Evolutionary conservation across 2,888 invertebrate genomes (phyloP).

Genomic region (Andrena fulva): DNA sequence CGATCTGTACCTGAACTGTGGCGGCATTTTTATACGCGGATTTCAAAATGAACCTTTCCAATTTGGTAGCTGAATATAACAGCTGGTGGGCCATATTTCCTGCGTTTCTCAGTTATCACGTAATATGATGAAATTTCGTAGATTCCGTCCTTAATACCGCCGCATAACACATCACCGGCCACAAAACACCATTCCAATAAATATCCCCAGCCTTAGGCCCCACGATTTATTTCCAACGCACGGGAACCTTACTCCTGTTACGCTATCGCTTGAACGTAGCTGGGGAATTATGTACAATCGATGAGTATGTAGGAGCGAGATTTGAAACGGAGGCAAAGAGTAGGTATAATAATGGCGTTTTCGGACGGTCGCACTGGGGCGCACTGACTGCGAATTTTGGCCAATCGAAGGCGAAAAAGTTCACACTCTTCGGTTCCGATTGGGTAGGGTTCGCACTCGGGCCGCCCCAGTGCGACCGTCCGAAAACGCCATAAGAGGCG

Average conservation of each 20-base stretch:
- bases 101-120: constrained; percentile 62
- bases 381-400: too few relatives aligned
- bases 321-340: too few relatives aligned
- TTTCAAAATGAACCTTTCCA: constrained; percentile 86
- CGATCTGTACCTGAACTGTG: constrained; percentile 81
- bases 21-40: constrained; percentile 83
- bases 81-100: constrained; percentile 88
- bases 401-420: too few relatives aligned
- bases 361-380: too few relatives aligned
- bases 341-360: too few relatives aligned
- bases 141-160: constrained; percentile 24
- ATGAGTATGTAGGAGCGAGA: too few relatives aligned
- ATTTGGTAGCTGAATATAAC: constrained; percentile 86
- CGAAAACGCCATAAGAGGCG: too few relatives aligned
- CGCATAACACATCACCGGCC: constrained; percentile 60
- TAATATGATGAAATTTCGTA: constrained; percentile 65
- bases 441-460: too few relatives aligned
- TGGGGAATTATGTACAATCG: too few relatives aligned
- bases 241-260: not conserved
- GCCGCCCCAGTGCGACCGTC: too few relatives aligned
- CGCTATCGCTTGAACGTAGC: too few relatives aligned
- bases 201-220: constrained; percentile 21
- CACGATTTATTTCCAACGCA: constrained; percentile 12
- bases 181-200: constrained; percentile 38
- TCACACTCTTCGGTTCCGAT: too few relatives aligned